These are phyloP conservation scores for Torymus aiolomorphi DNA, from an alignment of 2,888 invertebrate genomes.

Conservation along the genomic window DNA sequence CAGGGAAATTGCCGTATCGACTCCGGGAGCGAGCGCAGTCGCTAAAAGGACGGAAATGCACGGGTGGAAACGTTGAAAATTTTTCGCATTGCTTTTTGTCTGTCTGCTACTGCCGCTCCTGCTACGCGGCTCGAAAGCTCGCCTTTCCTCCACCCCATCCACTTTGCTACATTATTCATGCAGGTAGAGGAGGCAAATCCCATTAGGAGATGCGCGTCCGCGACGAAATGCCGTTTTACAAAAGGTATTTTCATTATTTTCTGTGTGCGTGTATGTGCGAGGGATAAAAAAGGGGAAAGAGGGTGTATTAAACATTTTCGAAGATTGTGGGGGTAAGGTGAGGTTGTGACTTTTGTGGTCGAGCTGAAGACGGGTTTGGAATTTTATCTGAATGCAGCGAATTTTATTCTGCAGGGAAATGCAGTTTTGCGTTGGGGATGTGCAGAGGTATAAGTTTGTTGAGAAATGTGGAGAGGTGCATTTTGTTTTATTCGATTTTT, in stretches of 20 bases:
- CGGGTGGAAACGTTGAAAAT: conserved; percentile 22
- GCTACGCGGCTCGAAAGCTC: background rate
- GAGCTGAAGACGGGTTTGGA: too few relatives aligned
- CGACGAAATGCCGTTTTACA: conserved; percentile 11
- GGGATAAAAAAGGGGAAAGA: too few relatives aligned
- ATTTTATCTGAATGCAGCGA: too few relatives aligned
- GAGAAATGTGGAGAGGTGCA: too few relatives aligned
- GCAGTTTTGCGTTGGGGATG: too few relatives aligned
- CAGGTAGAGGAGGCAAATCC: conserved; percentile 13
- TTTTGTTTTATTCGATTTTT: too few relatives aligned
- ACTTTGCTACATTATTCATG: conserved; percentile 38
- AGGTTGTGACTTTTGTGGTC: too few relatives aligned
- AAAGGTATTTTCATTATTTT: conserved; percentile 43
- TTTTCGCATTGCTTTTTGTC: conserved; percentile 39
- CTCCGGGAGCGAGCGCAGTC: background rate
- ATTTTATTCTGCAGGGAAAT: too few relatives aligned
- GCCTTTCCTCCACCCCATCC: background rate
- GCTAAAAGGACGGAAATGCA: conserved; percentile 31
- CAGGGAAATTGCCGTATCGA: conserved; percentile 36
- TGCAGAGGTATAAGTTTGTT: too few relatives aligned
- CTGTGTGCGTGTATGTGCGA: background rate
- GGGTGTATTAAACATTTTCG: too few relatives aligned
- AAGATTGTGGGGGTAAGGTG: too few relatives aligned
- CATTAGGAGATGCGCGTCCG: background rate
- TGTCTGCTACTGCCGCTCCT: background rate